A percentile compares a stretch with the other conserved stretches of the same genome.
Evolutionary conservation across 2,113 vertebrate genomes (phyloP).

Genomic region (Alligator mississippiensis): DNA sequence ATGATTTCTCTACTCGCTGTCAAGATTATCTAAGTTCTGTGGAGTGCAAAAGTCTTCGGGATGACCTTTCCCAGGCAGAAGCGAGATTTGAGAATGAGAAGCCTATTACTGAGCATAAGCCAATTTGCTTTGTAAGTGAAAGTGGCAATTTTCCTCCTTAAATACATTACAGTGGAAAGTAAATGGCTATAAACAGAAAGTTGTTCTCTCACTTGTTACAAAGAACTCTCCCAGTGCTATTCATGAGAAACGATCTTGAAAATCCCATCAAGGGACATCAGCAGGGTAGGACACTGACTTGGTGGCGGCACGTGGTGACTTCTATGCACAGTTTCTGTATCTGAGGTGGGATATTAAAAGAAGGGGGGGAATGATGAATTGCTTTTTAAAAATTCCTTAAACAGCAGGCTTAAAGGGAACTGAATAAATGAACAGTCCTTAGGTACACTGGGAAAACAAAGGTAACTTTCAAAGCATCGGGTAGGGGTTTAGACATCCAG

Average conservation of each 20-base stretch:
- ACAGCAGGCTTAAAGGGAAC: constrained; percentile 28
- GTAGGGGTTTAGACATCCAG: not conserved
- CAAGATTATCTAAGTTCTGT: constrained; percentile 17
- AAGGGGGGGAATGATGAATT: constrained; percentile 6
- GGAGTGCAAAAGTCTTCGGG: constrained; percentile 45
- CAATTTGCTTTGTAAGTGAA: constrained; percentile 79
- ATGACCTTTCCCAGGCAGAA: constrained; percentile 78
- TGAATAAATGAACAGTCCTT: constrained; percentile 29
- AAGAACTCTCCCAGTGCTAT: constrained; percentile 45
- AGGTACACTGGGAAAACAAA: not conserved
- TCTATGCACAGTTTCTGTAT: constrained; percentile 29
- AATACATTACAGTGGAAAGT: constrained; percentile 70
- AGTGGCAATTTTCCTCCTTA: constrained; percentile 79
- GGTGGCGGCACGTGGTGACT: not conserved
- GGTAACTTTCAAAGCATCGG: not conserved
- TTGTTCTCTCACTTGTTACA: constrained; percentile 46
- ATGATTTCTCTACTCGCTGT: constrained; percentile 33
- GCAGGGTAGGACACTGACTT: not conserved
- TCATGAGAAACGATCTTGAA: constrained; percentile 45
- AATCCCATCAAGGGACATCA: not conserved
- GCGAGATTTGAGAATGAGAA: constrained; percentile 58
- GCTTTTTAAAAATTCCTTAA: constrained; percentile 47
- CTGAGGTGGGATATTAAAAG: not conserved
- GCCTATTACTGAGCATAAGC: constrained; percentile 68
- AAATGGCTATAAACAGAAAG: constrained; percentile 74